phyloP scores from a whole-genome alignment of 2,113 vertebrate genomes.

The Crypturellus undulatus region DNA sequence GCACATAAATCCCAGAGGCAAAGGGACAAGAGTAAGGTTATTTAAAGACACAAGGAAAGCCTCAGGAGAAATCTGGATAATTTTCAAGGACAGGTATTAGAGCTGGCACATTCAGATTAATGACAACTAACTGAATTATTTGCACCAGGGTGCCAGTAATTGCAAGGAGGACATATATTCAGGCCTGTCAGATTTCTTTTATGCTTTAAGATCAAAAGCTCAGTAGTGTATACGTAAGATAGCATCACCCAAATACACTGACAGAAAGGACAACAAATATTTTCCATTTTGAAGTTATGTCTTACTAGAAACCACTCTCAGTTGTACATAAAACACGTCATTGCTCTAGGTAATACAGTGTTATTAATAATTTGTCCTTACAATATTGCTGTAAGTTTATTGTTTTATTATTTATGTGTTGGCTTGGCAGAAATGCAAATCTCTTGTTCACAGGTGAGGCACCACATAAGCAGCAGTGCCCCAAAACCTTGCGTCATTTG shows the following conservation, averaged over 20 bases:
- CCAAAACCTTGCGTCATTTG: background rate
- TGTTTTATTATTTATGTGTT: background rate
- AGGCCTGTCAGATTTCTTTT: background rate
- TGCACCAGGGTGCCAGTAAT: background rate
- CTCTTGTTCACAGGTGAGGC: background rate
- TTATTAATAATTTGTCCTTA: background rate
- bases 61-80: background rate
- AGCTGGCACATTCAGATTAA: background rate
- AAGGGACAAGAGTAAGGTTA: background rate
- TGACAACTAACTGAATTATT: background rate
- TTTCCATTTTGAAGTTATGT: background rate
- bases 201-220: background rate
- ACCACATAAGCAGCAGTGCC: background rate
- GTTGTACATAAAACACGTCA: background rate
- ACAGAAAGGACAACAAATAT: background rate
- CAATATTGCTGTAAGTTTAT: background rate
- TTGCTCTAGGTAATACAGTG: background rate
- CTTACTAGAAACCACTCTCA: background rate
- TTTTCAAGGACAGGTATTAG: background rate
- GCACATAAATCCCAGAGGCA: background rate
- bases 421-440: background rate
- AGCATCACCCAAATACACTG: background rate
- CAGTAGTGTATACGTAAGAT: background rate
- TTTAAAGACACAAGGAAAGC: background rate
- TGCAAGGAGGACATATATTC: background rate